phyloP scores from a whole-genome alignment of 2,888 invertebrate genomes.

The Rhynchonema sp. region DNA sequence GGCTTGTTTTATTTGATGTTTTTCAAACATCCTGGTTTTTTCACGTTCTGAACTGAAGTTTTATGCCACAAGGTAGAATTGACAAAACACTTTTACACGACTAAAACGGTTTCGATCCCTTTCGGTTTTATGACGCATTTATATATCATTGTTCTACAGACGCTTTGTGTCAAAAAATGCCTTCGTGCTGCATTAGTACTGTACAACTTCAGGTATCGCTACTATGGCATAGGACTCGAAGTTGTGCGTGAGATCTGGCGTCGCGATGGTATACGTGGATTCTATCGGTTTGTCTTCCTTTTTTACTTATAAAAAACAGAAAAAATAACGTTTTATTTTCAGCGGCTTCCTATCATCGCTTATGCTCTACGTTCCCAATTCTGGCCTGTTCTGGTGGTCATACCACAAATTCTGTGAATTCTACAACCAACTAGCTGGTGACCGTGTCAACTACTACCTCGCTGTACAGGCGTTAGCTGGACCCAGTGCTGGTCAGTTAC shows the following conservation, averaged over 20 bases:
- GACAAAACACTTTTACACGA: too few species aligned
- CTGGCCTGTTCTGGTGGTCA: conserved; percentile 92
- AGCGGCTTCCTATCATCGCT: conserved; percentile 70
- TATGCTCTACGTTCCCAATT: conserved; percentile 80
- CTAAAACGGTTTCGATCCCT: too few species aligned
- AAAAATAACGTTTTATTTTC: background rate
- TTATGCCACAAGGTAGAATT: too few species aligned
- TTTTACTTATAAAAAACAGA: background rate
- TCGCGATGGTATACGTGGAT: conserved; percentile 60
- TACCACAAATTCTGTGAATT: conserved; percentile 42
- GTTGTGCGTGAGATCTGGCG: conserved; percentile 56
- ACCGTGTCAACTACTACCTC: conserved; percentile 56
- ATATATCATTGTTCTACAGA: too few species aligned
- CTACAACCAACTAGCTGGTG: conserved; percentile 30
- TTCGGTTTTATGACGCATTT: too few species aligned
- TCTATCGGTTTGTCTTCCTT: conserved; percentile 45
- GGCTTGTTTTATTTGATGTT: too few species aligned
- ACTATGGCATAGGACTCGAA: conserved; percentile 11
- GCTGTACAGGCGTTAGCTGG: conserved; percentile 70
- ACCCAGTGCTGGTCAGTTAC: conserved; percentile 44
- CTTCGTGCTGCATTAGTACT: too few species aligned
- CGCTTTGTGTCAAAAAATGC: too few species aligned
- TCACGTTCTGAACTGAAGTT: too few species aligned
- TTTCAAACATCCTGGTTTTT: too few species aligned
- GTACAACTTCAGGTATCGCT: too few species aligned